These are phyloP conservation scores for Frieseomelitta varia DNA, from an alignment of 1,140 invertebrate genomes.

Conservation along the genomic window DNA sequence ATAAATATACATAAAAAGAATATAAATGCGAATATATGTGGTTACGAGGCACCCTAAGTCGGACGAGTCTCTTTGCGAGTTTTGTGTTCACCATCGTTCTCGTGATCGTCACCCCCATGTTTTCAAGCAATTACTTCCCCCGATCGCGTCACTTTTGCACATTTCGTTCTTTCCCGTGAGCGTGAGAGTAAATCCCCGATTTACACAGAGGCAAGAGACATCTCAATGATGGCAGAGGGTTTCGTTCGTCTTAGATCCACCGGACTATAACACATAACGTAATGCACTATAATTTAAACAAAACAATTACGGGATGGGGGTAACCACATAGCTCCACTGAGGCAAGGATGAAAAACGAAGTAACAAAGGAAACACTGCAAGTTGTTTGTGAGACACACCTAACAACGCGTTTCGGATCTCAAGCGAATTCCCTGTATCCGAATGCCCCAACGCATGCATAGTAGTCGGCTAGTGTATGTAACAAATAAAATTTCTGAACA, in stretches of 20 bases:
- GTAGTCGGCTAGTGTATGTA: slow-evolving; percentile 82
- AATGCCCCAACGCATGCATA: slow-evolving; percentile 77
- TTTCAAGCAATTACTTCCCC: slow-evolving; percentile 1
- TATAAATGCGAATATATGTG: slow-evolving; percentile 73
- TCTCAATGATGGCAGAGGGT: background rate
- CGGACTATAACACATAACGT: slow-evolving; percentile 77
- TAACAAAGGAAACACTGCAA: slow-evolving; percentile 51
- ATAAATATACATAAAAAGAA: slow-evolving; percentile 59
- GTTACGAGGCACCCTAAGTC: slow-evolving; percentile 71
- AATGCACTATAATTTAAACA: slow-evolving; percentile 77
- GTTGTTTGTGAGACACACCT: slow-evolving; percentile 68
- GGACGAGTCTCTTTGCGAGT: slow-evolving; percentile 62
- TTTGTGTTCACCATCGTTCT: background rate
- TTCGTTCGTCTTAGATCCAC: slow-evolving; percentile 53
- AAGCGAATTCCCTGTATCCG: slow-evolving; percentile 72
- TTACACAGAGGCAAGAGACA: too few species aligned
- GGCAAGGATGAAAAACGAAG: slow-evolving; percentile 46
- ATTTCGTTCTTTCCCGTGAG: background rate
- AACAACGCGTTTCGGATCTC: slow-evolving; percentile 69
- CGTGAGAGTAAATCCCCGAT: background rate
- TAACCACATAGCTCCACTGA: slow-evolving; percentile 69
- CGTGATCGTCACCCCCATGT: background rate
- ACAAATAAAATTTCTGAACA: slow-evolving; percentile 82
- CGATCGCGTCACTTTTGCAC: slow-evolving; percentile 2
- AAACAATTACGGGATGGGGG: slow-evolving; percentile 68